A percentile compares a stretch with the other conserved stretches of the same genome.
Evolutionary conservation across 2,113 vertebrate genomes (phyloP).

Genomic region (Dromaius novaehollandiae): DNA sequence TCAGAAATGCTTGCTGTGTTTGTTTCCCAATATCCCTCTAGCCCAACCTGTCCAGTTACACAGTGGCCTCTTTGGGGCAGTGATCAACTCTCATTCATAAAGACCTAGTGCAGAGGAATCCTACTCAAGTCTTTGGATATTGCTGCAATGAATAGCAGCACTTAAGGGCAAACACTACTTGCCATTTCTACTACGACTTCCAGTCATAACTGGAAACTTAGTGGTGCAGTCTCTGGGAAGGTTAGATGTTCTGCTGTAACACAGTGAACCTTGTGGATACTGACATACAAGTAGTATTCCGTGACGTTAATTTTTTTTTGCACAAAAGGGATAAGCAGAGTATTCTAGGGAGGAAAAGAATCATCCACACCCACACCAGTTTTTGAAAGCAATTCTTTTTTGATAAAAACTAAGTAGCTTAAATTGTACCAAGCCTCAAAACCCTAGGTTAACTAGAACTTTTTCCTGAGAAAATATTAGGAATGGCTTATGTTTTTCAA

Average conservation of each 20-base stretch:
- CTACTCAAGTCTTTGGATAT: neutral
- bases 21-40: neutral
- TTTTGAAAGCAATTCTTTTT: neutral
- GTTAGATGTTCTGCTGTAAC: neutral
- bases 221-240: neutral
- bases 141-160: neutral
- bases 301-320: neutral
- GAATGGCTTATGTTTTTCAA: neutral
- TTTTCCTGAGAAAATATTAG: neutral
- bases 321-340: neutral
- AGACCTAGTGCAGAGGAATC: neutral
- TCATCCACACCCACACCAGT: neutral
- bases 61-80: neutral
- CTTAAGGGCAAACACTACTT: neutral
- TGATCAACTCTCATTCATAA: accelerated
- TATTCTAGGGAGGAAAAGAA: neutral
- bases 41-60: neutral
- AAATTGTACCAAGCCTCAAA: neutral
- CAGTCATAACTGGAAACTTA: neutral
- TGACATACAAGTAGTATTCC: neutral
- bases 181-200: no score
- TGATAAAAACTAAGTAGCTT: neutral
- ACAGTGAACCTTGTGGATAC: neutral
- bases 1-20: accelerated
- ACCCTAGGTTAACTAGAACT: neutral